Percentiles rank a stretch among this genome's conserved stretches.
Evolutionary conservation across 2,797 vertebrate species (phyloP).

Genomic region (Arrhamphus sclerolepis): DNA sequence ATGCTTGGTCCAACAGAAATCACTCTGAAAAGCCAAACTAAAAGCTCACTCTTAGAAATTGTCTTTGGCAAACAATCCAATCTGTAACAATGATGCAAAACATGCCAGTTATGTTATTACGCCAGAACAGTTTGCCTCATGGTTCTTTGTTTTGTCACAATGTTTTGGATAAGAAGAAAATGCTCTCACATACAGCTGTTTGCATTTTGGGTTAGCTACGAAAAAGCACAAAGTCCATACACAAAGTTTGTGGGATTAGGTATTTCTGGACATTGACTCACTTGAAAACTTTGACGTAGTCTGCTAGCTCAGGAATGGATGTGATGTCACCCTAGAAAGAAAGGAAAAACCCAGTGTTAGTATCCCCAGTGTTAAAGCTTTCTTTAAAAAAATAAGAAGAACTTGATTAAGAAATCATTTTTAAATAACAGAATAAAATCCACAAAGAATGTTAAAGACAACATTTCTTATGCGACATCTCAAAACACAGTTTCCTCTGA

Average conservation of each 20-base stretch:
- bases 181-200: neutral
- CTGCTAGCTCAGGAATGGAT: constrained; percentile 97
- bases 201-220: constrained; percentile 6
- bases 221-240: neutral
- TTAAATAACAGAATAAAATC: constrained; percentile 14
- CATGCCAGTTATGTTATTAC: constrained; percentile 30
- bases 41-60: constrained; percentile 38
- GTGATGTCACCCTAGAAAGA: constrained; percentile 94
- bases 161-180: constrained; percentile 34
- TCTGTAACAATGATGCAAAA: constrained; percentile 41
- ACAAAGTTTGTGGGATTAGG: neutral
- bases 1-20: constrained; percentile 44
- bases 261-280: constrained; percentile 80
- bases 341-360: constrained; percentile 22
- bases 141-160: constrained; percentile 13
- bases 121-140: constrained; percentile 25
- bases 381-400: constrained; percentile 7
- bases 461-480: constrained; percentile 34
- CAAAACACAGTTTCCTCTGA: constrained; percentile 47
- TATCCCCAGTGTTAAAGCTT: constrained; percentile 7
- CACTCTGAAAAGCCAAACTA: constrained; percentile 34
- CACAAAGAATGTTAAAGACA: constrained; percentile 17
- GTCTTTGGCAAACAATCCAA: constrained; percentile 41
- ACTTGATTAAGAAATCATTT: neutral
- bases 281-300: constrained; percentile 99